phyloP scores from a whole-genome alignment of 2,113 vertebrate species.

The Alouatta palliata region DNA sequence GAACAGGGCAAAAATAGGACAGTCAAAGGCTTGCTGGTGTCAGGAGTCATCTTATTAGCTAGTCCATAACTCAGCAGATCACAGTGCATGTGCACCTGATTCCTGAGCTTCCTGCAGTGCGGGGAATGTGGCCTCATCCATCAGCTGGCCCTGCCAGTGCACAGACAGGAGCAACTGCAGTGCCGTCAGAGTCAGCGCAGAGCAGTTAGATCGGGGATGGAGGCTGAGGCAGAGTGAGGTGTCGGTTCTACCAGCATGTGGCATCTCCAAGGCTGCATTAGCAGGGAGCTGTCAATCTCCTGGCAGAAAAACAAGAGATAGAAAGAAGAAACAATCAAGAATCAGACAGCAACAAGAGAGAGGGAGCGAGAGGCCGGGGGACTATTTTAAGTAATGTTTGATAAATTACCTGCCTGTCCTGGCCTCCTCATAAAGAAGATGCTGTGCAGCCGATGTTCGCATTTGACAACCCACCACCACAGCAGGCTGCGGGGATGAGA shows the following conservation, averaged over 20 bases:
- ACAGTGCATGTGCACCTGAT: not conserved
- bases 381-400: slow-evolving; percentile 71
- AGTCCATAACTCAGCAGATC: slow-evolving; percentile 1
- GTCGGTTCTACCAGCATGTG: slow-evolving; percentile 38
- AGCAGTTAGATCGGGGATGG: not conserved
- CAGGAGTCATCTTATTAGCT: slow-evolving; percentile 26
- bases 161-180: not conserved
- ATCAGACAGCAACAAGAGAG: slow-evolving; percentile 42
- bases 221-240: slow-evolving; percentile 1
- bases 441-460: not conserved
- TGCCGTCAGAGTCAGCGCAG: fast-evolving
- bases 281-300: slow-evolving; percentile 78
- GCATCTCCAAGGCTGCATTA: slow-evolving; percentile 59
- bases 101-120: not conserved
- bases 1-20: not conserved
- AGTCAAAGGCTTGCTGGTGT: not conserved
- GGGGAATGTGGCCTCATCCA: not conserved
- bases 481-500: not conserved
- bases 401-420: slow-evolving; percentile 70
- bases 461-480: slow-evolving; percentile 19
- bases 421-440: slow-evolving; percentile 40
- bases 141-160: fast-evolving
- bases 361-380: not conserved
- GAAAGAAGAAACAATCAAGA: slow-evolving; percentile 69
- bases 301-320: slow-evolving; percentile 41